Conservation (phyloP, 2,797 vertebrate genomes). For the Alca torda region DNA sequence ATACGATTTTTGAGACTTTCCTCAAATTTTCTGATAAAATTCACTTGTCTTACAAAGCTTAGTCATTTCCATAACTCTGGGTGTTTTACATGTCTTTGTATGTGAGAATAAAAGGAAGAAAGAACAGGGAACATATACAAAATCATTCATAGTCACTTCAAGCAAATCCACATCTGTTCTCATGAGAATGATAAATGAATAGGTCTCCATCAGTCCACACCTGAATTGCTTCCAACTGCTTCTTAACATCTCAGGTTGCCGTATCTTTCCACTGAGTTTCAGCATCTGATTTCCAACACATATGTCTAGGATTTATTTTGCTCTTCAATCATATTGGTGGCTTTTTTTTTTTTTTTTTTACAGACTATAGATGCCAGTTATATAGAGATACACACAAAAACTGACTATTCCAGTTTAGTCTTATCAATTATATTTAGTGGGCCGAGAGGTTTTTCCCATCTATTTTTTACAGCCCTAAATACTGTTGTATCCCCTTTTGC, state of each 20-base stretch:
- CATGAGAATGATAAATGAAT: neutral
- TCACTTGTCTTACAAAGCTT: neutral
- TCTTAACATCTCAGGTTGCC: neutral
- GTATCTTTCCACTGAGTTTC: neutral
- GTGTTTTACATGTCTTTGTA: neutral
- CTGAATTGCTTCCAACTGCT: neutral
- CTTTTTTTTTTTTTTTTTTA: neutral
- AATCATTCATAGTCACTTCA: neutral
- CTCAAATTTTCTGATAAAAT: neutral
- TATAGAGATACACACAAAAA: neutral
- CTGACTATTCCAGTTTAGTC: neutral
- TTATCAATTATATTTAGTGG: neutral
- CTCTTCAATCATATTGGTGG: neutral
- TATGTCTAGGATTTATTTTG: neutral
- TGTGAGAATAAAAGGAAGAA: neutral
- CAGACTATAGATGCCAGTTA: neutral
- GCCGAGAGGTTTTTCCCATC: neutral
- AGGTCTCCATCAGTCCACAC: neutral
- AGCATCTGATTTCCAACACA: neutral
- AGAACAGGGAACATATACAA: neutral
- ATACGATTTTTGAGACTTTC: neutral
- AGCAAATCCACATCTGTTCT: neutral
- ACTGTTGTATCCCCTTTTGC: neutral
- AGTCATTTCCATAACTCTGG: neutral
- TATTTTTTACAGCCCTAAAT: neutral